Conservation (phyloP, 1,140 invertebrate species). For the Heliothis subflexa region DNA sequence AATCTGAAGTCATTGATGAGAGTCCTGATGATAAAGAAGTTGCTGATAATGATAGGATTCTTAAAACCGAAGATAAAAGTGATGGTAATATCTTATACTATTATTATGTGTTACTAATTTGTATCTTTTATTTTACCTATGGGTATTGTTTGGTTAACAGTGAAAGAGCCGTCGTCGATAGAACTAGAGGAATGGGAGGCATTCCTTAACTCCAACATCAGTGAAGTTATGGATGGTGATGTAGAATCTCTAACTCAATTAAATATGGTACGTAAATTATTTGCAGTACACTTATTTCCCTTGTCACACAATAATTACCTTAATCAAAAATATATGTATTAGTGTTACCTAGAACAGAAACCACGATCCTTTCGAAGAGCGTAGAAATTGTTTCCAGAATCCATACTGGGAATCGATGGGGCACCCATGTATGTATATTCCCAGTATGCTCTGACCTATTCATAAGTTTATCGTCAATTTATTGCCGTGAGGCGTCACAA, state of each 20-base stretch:
- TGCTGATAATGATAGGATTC: conserved; percentile 76
- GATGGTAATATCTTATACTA: conserved; percentile 60
- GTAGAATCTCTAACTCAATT: conserved; percentile 90
- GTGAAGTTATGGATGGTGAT: conserved; percentile 91
- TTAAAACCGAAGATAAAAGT: conserved; percentile 70
- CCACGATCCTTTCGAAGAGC: too few species aligned
- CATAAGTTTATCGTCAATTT: too few species aligned
- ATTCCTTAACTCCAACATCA: conserved; percentile 90
- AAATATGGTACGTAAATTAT: conserved; percentile 87
- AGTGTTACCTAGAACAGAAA: too few species aligned
- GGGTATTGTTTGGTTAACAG: conserved; percentile 61
- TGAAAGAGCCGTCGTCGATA: conserved; percentile 87
- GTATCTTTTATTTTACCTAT: background rate
- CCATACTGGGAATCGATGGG: too few species aligned
- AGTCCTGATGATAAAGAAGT: conserved; percentile 73
- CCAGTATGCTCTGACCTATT: too few species aligned
- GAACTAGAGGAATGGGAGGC: conserved; percentile 95
- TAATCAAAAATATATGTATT: too few species aligned
- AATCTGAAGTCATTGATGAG: conserved; percentile 79
- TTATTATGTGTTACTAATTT: background rate
- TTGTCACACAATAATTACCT: background rate
- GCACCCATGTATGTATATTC: too few species aligned
- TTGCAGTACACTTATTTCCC: background rate
- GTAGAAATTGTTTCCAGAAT: too few species aligned
- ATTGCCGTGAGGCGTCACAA: too few species aligned